Conservation (phyloP, 2,113 vertebrate genomes). For the Dasypus novemcinctus region DNA sequence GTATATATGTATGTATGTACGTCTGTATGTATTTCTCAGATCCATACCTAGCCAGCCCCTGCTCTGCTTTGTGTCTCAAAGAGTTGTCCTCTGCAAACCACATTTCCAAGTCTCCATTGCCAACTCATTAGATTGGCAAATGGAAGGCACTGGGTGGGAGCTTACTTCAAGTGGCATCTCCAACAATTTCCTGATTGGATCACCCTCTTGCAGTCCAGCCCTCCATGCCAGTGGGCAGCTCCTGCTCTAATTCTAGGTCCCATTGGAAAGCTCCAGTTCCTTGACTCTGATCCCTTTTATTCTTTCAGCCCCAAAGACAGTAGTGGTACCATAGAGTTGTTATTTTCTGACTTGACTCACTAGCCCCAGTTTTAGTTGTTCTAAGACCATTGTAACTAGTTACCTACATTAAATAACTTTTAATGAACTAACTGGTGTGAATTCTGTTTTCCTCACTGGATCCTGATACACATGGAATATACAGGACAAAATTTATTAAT, state of each 20-base stretch:
- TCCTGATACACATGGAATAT: neutral
- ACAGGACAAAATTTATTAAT: neutral
- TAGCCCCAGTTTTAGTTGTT: neutral
- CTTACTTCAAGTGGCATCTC: neutral
- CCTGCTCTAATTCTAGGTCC: neutral
- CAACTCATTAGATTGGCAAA: neutral
- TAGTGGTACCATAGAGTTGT: neutral
- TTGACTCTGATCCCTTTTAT: neutral
- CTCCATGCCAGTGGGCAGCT: neutral
- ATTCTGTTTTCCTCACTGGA: neutral
- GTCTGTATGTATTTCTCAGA: conserved; percentile 23
- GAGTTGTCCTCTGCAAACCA: neutral
- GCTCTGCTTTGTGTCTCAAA: neutral
- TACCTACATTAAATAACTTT: neutral
- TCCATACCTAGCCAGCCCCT: neutral
- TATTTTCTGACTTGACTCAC: neutral
- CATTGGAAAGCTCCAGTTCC: neutral
- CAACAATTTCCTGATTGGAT: neutral
- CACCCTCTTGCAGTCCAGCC: neutral
- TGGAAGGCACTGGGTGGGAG: neutral
- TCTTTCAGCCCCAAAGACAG: neutral
- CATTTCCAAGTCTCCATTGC: neutral
- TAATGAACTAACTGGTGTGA: neutral
- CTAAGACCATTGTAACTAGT: neutral
- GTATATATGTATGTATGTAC: too few relatives aligned